Conservation (phyloP, 2,113 vertebrate genomes). For the Eidolon helvum region DNA sequence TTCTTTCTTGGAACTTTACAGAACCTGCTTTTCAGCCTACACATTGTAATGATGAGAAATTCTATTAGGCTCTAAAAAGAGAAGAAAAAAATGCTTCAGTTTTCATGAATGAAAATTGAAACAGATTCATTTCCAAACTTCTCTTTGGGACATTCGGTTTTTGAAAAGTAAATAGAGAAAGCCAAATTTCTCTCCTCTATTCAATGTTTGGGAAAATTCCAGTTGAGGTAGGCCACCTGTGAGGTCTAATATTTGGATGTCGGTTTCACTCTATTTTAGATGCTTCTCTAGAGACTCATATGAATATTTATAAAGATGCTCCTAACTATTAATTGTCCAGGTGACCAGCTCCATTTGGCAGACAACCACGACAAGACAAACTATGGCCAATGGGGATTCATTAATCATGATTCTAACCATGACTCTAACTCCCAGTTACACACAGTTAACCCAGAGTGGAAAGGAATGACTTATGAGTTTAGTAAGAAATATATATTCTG, state of each 20-base stretch:
- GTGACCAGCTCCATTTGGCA: background rate
- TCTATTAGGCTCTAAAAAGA: background rate
- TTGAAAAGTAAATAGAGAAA: constrained; percentile 35
- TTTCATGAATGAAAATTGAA: background rate
- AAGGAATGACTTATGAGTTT: background rate
- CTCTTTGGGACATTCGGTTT: background rate
- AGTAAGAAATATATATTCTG: background rate
- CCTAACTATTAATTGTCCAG: background rate
- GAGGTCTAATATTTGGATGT: background rate
- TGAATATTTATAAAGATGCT: constrained; percentile 19
- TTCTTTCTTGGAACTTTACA: background rate
- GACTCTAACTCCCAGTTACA: background rate
- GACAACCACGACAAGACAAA: background rate
- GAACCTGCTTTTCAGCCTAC: background rate
- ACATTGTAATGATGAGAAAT: background rate
- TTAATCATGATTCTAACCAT: background rate
- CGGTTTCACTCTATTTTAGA: background rate
- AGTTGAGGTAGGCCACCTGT: background rate
- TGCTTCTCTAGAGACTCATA: background rate
- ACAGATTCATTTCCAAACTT: background rate
- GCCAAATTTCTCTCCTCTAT: background rate
- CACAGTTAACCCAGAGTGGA: background rate
- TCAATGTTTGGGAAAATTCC: constrained; percentile 29
- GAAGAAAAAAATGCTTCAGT: background rate
- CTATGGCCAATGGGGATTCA: accelerated